These are phyloP conservation scores for Lethenteron camtschaticum DNA, from an alignment of 2,113 vertebrate genomes.

Conservation along the genomic window DNA sequence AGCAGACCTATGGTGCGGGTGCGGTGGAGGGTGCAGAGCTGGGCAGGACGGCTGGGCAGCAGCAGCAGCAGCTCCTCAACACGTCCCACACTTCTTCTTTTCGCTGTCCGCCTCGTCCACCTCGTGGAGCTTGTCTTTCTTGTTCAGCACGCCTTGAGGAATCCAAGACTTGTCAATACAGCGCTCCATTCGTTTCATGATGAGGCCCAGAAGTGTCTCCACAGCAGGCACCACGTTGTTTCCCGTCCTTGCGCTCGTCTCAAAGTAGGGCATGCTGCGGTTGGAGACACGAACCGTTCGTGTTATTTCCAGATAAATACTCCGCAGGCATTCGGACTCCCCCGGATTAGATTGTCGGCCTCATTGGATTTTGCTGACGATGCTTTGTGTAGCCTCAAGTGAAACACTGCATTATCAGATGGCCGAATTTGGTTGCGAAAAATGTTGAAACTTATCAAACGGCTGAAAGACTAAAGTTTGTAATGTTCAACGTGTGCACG, in stretches of 20 bases:
- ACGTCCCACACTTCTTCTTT: too few relatives aligned
- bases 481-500: too few relatives aligned
- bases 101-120: too few relatives aligned
- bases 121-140: too few relatives aligned
- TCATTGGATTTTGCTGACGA: not conserved
- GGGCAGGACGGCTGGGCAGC: too few relatives aligned
- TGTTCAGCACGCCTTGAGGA: not conserved
- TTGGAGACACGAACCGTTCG: not conserved
- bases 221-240: not conserved
- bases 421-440: not conserved
- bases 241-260: not conserved
- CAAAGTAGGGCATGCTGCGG: constrained; percentile 6
- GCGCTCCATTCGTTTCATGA: constrained; percentile 1
- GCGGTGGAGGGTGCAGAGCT: too few relatives aligned
- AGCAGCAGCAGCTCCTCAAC: too few relatives aligned
- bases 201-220: constrained; percentile 4
- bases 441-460: too few relatives aligned
- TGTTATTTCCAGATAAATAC: not conserved
- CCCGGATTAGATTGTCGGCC: not conserved
- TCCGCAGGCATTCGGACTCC: not conserved
- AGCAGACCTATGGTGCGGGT: too few relatives aligned
- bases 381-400: not conserved
- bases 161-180: not conserved
- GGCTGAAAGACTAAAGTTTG: too few relatives aligned
- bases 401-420: not conserved